Base-by-base conservation (phyloP, 2,888 invertebrate genomes). In the Hydrotaea cyrtoneurina region DNA sequence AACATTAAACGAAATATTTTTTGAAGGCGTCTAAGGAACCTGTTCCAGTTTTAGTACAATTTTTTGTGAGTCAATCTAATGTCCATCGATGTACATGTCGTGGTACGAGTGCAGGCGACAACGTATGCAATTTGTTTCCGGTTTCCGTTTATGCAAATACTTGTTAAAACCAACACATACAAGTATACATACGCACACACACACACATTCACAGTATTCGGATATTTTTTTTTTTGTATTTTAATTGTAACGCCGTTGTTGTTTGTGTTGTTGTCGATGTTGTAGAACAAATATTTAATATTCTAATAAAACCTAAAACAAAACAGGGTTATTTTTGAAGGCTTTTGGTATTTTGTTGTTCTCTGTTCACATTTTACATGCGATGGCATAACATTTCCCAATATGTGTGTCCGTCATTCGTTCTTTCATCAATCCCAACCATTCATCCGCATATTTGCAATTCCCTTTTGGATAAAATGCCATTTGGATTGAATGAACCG, bases 101-200 rank as follows among this genome's bases (percentile, higher is more conserved):
- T 5, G 31, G 31, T 31, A 31, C 31, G 7, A 31, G 26, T 15
- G 8, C 82, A 80, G 82, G 85, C 85, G 85, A 85, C 90, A 90
- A 89, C 89, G 89, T 90, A 89, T 90, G 90, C 91, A 90, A 91
- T 90, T 90, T 90, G 90, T 91, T 90, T 90, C 90, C 91, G 90
- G 88, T 62, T 90, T 90, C 91, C 90, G 91, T 91, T 89, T 83
- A 85, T 82, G 82, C 85, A 85, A 85, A 85, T 85, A 79, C 79
- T 77, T 78, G 83, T 77, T 78, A 43, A 66, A 59, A 15, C 69
- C 46, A 46, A 13, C 43, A 43, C 31, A 69, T 43, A 3, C 17
- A 43, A 39, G 19, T 31, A 62, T 31, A 15, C 62, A 62, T 17
- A 43, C 66, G 19, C 62, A 62, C n/a, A 15, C 62, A 62, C 31